phyloP scores from a whole-genome alignment of 2,797 vertebrate species.

The Pachyuromys duprasi region DNA sequence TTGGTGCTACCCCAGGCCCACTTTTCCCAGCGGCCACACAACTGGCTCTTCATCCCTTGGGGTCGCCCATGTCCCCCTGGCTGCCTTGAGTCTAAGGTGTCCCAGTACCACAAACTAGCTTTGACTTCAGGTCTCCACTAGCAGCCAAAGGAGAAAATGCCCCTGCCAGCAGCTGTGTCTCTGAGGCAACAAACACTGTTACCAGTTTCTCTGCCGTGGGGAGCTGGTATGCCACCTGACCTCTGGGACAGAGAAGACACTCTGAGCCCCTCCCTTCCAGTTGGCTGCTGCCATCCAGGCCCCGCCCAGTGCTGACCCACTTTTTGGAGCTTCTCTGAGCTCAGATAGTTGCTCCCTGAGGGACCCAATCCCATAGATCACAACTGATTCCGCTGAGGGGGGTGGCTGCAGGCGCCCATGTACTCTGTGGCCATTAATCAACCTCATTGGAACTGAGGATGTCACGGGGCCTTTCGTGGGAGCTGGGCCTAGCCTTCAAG shows the following conservation, averaged over 20 bases:
- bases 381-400: background rate
- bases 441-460: background rate
- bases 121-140: conserved; percentile 8
- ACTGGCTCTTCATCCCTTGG: background rate
- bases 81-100: background rate
- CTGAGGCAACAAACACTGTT: background rate
- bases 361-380: conserved; percentile 71
- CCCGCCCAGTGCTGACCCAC: conserved; percentile 46
- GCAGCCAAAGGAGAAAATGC: background rate
- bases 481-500: conserved; percentile 36
- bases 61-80: background rate
- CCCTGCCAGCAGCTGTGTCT: background rate
- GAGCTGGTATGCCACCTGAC: background rate
- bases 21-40: background rate
- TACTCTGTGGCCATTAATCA: conserved; percentile 68
- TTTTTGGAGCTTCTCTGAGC: conserved; percentile 63
- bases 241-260: background rate
- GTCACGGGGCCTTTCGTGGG: background rate
- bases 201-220: background rate
- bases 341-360: conserved; percentile 50
- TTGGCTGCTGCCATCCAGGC: background rate
- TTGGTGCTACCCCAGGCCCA: background rate
- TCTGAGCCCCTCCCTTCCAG: background rate
- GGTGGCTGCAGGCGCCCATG: conserved; percentile 21
- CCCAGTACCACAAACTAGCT: background rate